phyloP scores from a whole-genome alignment of 1,140 invertebrate species.

The Cydia strobilella region DNA sequence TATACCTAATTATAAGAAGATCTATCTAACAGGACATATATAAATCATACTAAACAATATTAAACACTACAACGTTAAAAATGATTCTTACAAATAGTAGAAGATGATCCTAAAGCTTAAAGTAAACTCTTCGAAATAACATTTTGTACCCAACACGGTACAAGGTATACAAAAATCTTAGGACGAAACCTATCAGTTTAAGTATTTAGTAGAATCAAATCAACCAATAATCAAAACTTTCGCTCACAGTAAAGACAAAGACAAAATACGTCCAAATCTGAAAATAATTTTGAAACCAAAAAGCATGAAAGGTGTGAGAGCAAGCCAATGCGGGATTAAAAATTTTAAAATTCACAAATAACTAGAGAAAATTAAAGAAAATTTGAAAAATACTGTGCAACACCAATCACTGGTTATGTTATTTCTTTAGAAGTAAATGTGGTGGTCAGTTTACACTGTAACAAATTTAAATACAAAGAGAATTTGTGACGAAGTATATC shows the following conservation, averaged over 20 bases:
- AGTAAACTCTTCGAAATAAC: too few species aligned
- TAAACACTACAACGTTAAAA: too few species aligned
- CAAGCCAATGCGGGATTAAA: constrained; percentile 72
- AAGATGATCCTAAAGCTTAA: too few species aligned
- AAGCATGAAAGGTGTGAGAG: constrained; percentile 72
- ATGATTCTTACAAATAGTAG: too few species aligned
- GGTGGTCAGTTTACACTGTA: constrained; percentile 33
- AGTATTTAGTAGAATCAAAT: neutral
- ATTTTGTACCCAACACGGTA: too few species aligned
- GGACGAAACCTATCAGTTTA: neutral
- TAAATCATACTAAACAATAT: too few species aligned
- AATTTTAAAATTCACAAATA: constrained; percentile 47
- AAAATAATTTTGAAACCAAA: constrained; percentile 36
- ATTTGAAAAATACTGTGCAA: constrained; percentile 58
- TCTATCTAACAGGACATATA: too few species aligned
- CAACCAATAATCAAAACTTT: neutral
- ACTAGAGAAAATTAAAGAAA: constrained; percentile 46
- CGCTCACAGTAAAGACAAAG: neutral
- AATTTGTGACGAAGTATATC: too few species aligned
- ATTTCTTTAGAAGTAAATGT: constrained; percentile 46
- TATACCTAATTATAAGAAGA: too few species aligned
- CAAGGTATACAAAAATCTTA: neutral
- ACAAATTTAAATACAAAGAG: neutral
- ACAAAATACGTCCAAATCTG: constrained; percentile 31
- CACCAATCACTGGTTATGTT: constrained; percentile 56